phyloP scores from a whole-genome alignment of 2,113 vertebrate species.

The Seriola rivoliana region DNA sequence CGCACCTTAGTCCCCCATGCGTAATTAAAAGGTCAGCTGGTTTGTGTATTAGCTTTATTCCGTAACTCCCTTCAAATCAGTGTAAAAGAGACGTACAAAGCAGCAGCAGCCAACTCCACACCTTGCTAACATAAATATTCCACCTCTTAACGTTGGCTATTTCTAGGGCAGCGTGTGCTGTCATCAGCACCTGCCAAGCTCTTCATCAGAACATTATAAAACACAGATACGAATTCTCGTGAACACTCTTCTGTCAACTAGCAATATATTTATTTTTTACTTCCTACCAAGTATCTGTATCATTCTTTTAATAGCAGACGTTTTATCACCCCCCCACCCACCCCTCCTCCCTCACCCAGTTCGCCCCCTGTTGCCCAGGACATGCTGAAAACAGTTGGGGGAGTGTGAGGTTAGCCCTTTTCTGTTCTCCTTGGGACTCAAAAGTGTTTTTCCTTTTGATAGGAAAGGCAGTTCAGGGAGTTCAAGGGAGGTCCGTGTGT shows the following conservation, averaged over 20 bases:
- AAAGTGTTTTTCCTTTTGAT: constrained; percentile 48
- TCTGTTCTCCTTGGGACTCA: constrained; percentile 40
- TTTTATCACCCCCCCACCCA: constrained; percentile 17
- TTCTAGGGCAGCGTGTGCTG: constrained; percentile 33
- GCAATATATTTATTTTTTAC: constrained; percentile 40
- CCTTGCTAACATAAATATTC: constrained; percentile 44
- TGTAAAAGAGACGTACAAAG: constrained; percentile 39
- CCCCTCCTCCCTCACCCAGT: not conserved
- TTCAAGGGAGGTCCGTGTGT: constrained; percentile 8
- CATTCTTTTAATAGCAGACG: constrained; percentile 30
- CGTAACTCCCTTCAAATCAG: constrained; percentile 43
- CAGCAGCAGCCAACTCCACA: constrained; percentile 38
- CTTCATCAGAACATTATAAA: constrained; percentile 41
- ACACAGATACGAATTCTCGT: constrained; percentile 39
- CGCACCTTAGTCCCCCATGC: constrained; percentile 27
- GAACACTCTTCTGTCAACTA: constrained; percentile 35
- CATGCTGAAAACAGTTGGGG: constrained; percentile 7
- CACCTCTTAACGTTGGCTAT: constrained; percentile 20
- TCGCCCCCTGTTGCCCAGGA: not conserved
- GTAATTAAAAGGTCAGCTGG: constrained; percentile 60
- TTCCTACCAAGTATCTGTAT: constrained; percentile 38
- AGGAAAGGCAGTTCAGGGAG: constrained; percentile 28
- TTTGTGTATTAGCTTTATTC: constrained; percentile 38
- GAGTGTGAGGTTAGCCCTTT: constrained; percentile 11
- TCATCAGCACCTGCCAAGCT: constrained; percentile 30